phyloP scores from a whole-genome alignment of 2,797 vertebrate species.

The Chelidonichthys spinosus region DNA sequence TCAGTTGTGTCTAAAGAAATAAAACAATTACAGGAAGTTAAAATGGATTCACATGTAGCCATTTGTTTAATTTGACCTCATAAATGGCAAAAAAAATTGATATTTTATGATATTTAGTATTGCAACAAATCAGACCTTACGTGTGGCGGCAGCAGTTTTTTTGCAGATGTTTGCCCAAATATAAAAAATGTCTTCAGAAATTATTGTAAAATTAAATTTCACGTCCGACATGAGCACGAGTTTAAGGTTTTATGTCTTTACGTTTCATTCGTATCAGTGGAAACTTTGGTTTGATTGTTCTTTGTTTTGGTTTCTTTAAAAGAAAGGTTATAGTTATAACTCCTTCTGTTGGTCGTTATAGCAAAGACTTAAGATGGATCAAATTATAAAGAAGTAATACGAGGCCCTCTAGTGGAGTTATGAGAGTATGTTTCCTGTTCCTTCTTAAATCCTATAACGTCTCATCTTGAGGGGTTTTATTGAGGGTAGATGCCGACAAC shows the following conservation, averaged over 20 bases:
- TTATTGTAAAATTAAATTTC: slow-evolving; percentile 11
- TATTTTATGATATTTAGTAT: slow-evolving; percentile 7
- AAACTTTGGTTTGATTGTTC: slow-evolving; percentile 15
- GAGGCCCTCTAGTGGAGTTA: slow-evolving; percentile 27
- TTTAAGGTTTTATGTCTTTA: neutral
- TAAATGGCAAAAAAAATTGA: neutral
- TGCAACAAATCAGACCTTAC: neutral
- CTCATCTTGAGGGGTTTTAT: neutral
- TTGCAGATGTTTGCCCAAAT: neutral
- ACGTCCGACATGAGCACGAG: neutral
- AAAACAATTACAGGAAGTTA: neutral
- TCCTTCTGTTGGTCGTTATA: neutral
- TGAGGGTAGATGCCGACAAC: neutral
- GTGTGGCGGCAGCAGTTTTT: neutral
- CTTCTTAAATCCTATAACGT: neutral
- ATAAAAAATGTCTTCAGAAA: slow-evolving; percentile 5
- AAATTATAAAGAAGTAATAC: neutral
- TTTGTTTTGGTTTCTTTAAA: neutral
- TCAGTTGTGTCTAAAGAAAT: neutral
- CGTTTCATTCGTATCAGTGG: slow-evolving; percentile 36
- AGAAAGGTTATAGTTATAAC: neutral
- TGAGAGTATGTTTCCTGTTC: neutral
- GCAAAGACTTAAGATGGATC: neutral
- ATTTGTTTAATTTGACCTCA: slow-evolving; percentile 5
- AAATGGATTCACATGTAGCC: slow-evolving; percentile 7